Evolutionary conservation across 2,888 invertebrate species (phyloP).

Genomic region (Zhengitettix transpicula): DNA sequence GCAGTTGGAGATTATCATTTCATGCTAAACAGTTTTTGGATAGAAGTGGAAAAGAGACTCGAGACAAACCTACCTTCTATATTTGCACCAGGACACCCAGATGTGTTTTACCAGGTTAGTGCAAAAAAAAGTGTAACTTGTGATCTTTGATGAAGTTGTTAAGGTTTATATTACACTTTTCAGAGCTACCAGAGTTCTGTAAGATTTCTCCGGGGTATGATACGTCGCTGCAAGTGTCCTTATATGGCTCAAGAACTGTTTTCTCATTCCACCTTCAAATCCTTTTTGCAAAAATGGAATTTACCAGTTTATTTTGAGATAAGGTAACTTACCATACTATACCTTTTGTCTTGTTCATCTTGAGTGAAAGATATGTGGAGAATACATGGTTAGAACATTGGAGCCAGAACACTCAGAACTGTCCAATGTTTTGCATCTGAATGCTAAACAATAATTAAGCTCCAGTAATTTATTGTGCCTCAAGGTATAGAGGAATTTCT

Average conservation of each 20-base stretch:
- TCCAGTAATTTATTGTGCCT: no score
- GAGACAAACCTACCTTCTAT: slow-evolving; percentile 67
- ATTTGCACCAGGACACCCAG: slow-evolving; percentile 85
- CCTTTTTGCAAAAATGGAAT: slow-evolving; percentile 78
- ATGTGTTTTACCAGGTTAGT: slow-evolving; percentile 54
- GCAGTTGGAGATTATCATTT: slow-evolving; percentile 52
- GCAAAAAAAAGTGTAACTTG: no score
- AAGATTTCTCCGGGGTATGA: slow-evolving; percentile 55
- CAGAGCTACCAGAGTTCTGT: slow-evolving; percentile 62
- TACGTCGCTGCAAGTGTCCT: slow-evolving; percentile 40
- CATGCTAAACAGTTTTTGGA: slow-evolving; percentile 75
- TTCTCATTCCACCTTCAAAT: slow-evolving; percentile 42
- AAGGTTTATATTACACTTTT: slow-evolving; percentile 3
- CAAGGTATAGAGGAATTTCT: no score
- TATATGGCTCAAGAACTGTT: slow-evolving; percentile 37
- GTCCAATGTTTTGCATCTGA: no score
- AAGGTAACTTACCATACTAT: slow-evolving; percentile 23
- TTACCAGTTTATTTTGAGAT: slow-evolving; percentile 94
- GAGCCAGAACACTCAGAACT: no score
- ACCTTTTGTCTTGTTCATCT: no score
- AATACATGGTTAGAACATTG: no score
- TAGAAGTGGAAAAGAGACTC: slow-evolving; percentile 63
- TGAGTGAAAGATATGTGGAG: no score
- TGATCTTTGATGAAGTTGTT: not conserved
- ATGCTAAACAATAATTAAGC: no score